A percentile compares a stretch with the other conserved stretches of the same genome.
phyloP scores from a whole-genome alignment of 2,797 vertebrate genomes.

The Pelobates cultripes region DNA sequence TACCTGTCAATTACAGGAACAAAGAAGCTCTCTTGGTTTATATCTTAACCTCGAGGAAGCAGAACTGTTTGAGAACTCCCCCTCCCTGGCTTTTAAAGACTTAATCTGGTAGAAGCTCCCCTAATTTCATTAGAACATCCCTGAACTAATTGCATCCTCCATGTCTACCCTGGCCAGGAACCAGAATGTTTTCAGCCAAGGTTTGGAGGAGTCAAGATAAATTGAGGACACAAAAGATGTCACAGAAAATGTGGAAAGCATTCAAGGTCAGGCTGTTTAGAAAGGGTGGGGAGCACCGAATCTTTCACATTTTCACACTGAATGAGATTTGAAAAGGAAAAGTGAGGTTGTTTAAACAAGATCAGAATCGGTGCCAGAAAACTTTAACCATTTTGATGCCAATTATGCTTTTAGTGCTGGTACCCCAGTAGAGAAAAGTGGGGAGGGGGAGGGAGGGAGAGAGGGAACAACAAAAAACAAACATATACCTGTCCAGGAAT shows the following conservation, averaged over 20 bases:
- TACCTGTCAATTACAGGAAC: too few species aligned
- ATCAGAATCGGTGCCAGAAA: slow-evolving; percentile 13
- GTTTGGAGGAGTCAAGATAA: slow-evolving; percentile 54
- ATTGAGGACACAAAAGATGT: slow-evolving; percentile 58
- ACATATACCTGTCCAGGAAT: background rate
- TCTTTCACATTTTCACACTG: slow-evolving; percentile 11
- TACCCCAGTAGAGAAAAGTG: too few species aligned
- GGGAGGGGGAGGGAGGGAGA: too few species aligned
- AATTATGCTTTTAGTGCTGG: background rate
- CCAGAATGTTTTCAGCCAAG: slow-evolving; percentile 58
- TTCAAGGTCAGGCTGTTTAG: slow-evolving; percentile 43
- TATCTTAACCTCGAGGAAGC: too few species aligned
- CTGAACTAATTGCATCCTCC: slow-evolving; percentile 59
- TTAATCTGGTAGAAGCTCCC: background rate
- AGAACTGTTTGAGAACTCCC: too few species aligned
- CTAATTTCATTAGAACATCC: slow-evolving; percentile 51
- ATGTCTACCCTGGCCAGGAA: slow-evolving; percentile 55
- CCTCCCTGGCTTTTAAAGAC: slow-evolving; percentile 20
- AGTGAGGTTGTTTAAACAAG: slow-evolving; percentile 17
- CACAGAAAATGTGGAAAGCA: slow-evolving; percentile 60
- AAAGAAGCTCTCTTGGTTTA: too few species aligned
- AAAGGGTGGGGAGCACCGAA: slow-evolving; percentile 45
- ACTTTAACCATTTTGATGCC: slow-evolving; percentile 7
- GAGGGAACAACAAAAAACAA: too few species aligned
- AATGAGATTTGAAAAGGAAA: slow-evolving; percentile 31